Evolutionary conservation across 2,888 invertebrate species (phyloP).

Genomic region (Biston stratarius): DNA sequence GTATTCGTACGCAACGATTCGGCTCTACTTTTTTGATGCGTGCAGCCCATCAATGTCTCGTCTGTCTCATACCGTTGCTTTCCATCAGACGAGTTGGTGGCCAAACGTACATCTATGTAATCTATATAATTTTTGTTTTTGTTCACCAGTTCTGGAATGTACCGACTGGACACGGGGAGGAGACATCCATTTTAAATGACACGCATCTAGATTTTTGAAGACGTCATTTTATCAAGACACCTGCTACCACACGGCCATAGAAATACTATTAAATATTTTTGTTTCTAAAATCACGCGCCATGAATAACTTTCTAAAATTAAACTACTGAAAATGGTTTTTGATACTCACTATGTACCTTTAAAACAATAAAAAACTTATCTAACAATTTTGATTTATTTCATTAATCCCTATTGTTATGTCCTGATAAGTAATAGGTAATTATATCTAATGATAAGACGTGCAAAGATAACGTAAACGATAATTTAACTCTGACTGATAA

Average conservation of each 20-base stretch:
- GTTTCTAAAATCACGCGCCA: not conserved
- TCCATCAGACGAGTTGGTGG: too few relatives aligned
- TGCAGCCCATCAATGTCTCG: too few relatives aligned
- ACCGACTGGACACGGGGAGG: slow-evolving; percentile 56
- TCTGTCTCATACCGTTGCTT: too few relatives aligned
- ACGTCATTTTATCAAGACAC: not conserved
- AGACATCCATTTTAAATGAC: slow-evolving; percentile 50
- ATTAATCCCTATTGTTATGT: slow-evolving; percentile 13
- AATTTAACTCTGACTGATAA: not conserved
- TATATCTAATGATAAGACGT: slow-evolving; percentile 4
- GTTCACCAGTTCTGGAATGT: slow-evolving; percentile 60
- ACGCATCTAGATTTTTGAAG: not conserved
- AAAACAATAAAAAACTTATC: slow-evolving; percentile 1
- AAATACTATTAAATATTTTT: not conserved
- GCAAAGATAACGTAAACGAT: not conserved
- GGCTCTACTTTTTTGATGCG: too few relatives aligned
- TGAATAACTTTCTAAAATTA: not conserved
- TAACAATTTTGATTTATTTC: slow-evolving; percentile 3
- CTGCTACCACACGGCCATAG: too few relatives aligned
- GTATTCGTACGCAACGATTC: too few relatives aligned
- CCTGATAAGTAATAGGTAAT: slow-evolving; percentile 5
- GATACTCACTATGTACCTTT: not conserved
- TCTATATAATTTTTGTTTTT: slow-evolving; percentile 9
- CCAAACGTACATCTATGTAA: too few relatives aligned
- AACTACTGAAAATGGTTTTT: not conserved